phyloP scores from a whole-genome alignment of 2,797 vertebrate species.

The Sitta carolinensis region DNA sequence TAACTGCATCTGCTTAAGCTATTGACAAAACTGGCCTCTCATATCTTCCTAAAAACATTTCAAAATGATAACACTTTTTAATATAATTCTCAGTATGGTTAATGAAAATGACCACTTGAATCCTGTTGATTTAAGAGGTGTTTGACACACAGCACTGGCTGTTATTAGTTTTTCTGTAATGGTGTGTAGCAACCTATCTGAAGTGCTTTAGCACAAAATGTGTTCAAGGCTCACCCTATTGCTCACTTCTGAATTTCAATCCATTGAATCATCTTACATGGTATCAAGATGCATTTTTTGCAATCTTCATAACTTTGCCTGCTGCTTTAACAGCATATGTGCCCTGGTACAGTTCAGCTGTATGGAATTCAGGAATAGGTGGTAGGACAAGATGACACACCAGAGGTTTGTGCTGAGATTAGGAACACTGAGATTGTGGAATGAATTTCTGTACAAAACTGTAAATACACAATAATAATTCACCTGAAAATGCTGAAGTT shows the following conservation, averaged over 20 bases:
- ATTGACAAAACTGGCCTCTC: neutral
- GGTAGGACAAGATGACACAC: neutral
- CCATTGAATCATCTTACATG: neutral
- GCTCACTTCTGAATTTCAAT: neutral
- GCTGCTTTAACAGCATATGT: neutral
- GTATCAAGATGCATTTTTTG: neutral
- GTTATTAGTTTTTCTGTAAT: neutral
- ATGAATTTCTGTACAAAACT: neutral
- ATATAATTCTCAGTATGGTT: neutral
- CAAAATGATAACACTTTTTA: neutral
- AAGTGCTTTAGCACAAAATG: neutral
- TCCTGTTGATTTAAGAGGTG: neutral
- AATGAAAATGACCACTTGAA: neutral
- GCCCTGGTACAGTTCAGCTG: neutral
- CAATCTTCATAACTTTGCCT: neutral
- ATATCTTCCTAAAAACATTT: neutral
- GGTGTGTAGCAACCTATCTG: neutral
- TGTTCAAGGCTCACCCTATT: neutral
- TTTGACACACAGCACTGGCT: neutral
- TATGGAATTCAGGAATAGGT: neutral
- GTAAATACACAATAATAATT: neutral
- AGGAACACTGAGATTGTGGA: neutral
- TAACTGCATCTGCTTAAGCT: constrained; percentile 5
- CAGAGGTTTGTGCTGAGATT: neutral
- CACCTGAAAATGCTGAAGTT: neutral